These are phyloP conservation scores for Meteorus sp. DNA, from an alignment of 1,140 invertebrate genomes.

Conservation along the genomic window DNA sequence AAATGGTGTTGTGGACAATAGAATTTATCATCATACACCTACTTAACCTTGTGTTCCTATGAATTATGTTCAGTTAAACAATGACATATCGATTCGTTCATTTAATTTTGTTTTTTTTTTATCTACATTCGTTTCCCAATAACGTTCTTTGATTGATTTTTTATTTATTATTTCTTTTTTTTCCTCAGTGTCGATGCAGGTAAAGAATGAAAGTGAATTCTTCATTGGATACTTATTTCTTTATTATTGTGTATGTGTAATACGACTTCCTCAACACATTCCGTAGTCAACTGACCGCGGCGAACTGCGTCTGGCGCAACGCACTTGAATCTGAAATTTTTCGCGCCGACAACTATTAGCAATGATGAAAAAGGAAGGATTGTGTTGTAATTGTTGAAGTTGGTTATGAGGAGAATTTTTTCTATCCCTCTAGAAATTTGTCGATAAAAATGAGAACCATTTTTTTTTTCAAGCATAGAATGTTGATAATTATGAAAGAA, in stretches of 20 bases:
- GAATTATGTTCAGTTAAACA: neutral
- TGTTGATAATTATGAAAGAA: no score
- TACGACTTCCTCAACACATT: slow-evolving; percentile 1
- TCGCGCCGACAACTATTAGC: neutral
- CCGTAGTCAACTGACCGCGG: slow-evolving; percentile 13
- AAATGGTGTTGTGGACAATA: neutral
- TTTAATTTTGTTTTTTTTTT: neutral
- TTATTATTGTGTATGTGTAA: neutral
- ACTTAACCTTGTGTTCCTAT: neutral
- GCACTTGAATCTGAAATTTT: slow-evolving; percentile 5
- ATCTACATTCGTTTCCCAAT: neutral
- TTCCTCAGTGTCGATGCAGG: no score
- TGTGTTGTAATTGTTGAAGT: no score
- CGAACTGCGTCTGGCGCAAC: slow-evolving; percentile 8
- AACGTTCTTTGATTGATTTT: no score
- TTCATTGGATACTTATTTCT: neutral
- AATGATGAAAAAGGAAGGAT: no score
- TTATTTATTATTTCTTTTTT: neutral
- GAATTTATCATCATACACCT: neutral
- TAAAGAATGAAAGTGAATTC: no score
- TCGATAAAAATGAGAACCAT: no score
- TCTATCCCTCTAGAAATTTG: no score
- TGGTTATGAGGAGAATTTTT: no score
- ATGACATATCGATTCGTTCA: neutral
- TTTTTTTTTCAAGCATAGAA: no score